Conservation (phyloP, 2,113 vertebrate species). For the Rhabdomys dilectus region DNA sequence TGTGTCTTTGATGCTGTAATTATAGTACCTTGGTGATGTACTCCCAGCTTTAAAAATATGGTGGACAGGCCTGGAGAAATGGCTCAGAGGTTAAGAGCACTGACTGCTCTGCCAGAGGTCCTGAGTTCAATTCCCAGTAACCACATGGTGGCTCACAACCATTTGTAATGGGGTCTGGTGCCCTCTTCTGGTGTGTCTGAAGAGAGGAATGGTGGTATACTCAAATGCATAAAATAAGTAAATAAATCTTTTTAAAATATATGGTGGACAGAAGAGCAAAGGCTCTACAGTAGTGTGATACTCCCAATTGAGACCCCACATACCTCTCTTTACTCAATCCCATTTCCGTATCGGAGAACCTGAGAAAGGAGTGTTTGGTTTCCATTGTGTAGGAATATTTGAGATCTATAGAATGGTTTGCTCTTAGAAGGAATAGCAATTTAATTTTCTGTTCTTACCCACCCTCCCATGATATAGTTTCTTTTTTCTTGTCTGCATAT, state of each 20-base stretch:
- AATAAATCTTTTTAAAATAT: background rate
- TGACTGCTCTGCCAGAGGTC: too few relatives aligned
- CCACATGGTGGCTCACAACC: too few relatives aligned
- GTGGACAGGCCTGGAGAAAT: too few relatives aligned
- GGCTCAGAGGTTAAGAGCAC: too few relatives aligned
- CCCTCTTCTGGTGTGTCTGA: too few relatives aligned
- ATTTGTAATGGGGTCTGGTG: too few relatives aligned
- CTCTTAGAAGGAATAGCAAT: background rate
- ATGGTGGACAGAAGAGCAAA: background rate
- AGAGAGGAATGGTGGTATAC: too few relatives aligned
- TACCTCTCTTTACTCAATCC: background rate
- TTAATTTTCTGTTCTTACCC: background rate
- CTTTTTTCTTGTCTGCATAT: slow-evolving; percentile 32
- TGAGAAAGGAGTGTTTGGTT: background rate
- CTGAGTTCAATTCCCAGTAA: too few relatives aligned
- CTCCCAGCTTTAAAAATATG: background rate
- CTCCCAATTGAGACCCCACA: background rate
- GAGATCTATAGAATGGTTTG: background rate
- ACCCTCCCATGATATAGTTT: background rate
- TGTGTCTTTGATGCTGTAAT: background rate
- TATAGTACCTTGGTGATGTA: background rate
- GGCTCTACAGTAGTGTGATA: background rate
- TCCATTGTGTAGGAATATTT: background rate
- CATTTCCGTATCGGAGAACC: background rate
- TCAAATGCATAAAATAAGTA: too few relatives aligned